Percentiles rank a stretch among this genome's conserved stretches.
Evolutionary conservation across 2,113 vertebrate genomes (phyloP).

Genomic region (Ammodytes marinus): DNA sequence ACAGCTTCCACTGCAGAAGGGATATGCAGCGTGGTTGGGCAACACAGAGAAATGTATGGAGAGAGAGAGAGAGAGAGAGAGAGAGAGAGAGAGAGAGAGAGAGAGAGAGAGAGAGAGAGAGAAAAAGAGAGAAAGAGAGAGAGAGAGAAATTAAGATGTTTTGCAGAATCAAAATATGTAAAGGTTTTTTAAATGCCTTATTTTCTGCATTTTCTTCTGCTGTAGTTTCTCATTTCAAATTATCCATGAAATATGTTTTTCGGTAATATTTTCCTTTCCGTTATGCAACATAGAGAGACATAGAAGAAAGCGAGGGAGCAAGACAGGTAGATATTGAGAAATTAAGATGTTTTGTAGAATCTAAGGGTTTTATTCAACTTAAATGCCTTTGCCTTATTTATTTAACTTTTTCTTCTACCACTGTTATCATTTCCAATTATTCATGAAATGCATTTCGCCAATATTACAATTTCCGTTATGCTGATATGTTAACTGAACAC

Average conservation of each 20-base stretch:
- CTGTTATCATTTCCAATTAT: conserved; percentile 9
- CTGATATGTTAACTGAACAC: conserved; percentile 3
- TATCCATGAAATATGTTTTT: not conserved
- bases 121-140: too few species aligned
- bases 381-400: too few species aligned
- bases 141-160: not conserved
- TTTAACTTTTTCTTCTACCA: too few species aligned
- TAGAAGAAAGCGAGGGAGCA: too few species aligned
- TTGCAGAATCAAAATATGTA: not conserved
- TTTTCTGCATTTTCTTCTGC: not conserved
- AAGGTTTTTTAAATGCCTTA: not conserved
- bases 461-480: conserved; percentile 1
- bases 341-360: too few species aligned
- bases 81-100: not conserved
- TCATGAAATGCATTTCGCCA: not conserved
- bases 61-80: not conserved
- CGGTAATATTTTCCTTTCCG: not conserved
- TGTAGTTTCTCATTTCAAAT: conserved; percentile 1
- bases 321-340: too few species aligned
- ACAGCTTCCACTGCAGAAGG: conserved; percentile 22
- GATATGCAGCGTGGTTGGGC: conserved; percentile 17
- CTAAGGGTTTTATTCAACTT: too few species aligned
- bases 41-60: conserved; percentile 8
- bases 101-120: too few species aligned
- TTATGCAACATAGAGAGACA: not conserved